Conservation (phyloP, 2,113 vertebrate genomes). For the Alouatta palliata region DNA sequence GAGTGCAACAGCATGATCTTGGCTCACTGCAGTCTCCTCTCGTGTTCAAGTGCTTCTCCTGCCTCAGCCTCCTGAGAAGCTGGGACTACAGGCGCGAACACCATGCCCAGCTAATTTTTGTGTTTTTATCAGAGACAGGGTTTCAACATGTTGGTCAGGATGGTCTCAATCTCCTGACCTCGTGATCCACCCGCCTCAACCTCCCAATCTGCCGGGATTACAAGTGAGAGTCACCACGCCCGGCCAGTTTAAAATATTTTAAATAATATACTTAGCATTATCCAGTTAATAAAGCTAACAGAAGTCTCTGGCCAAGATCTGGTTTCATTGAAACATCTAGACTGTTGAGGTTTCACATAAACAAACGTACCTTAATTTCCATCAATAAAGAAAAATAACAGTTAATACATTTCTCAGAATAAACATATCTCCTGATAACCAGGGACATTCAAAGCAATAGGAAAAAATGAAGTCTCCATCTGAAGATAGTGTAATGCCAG, state of each 20-base stretch:
- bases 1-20: too few relatives aligned
- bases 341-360: background rate
- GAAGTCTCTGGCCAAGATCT: background rate
- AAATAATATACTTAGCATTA: background rate
- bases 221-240: too few relatives aligned
- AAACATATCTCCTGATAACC: background rate
- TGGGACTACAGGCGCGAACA: too few relatives aligned
- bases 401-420: background rate
- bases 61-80: too few relatives aligned
- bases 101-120: too few relatives aligned
- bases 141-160: too few relatives aligned
- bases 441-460: background rate
- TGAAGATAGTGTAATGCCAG: background rate
- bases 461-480: background rate
- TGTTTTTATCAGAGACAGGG: too few relatives aligned
- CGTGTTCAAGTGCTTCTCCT: too few relatives aligned
- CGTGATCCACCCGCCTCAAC: too few relatives aligned
- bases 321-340: background rate
- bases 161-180: too few relatives aligned
- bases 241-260: background rate
- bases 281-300: background rate
- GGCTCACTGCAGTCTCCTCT: too few relatives aligned
- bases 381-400: background rate
- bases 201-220: too few relatives aligned
- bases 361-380: background rate